Evolutionary conservation across 2,888 invertebrate species (phyloP), one percentile per base, ranked within the genome.

Genomic region (Notodonta ziczac): DNA sequence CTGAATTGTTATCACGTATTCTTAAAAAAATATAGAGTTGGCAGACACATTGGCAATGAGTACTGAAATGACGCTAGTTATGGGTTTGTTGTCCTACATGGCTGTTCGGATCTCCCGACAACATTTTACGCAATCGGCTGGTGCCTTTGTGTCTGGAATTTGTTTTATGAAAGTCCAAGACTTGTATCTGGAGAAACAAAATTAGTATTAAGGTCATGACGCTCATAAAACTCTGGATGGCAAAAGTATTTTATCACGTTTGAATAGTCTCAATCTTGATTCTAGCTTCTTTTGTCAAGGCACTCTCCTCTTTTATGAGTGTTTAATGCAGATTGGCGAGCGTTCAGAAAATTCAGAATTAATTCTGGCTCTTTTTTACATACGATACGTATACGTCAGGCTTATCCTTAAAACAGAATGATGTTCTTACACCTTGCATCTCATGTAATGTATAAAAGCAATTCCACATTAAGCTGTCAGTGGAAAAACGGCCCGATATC

Each of bases 91-190:
- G 83, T 80, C 78, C 78, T 80, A 80, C 74, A 80, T 83, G 73
- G 76, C 62, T 76, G 77, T 78, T 71, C 75, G 71, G 70, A 71
- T 73, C 66, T 69, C 69, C 62, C 66, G 69, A 61, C 62, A 62
- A 69, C 73, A 72, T 73, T 72, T 80, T 76, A 77, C 70, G 69
- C 80, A 86, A 84, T 70, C 68, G 61, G 63, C 65, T 73, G 89
- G 88, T 80, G 89, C 85, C 89, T 66, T 68, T 66, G 70, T 77
- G 89, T 89, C 89, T 90, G 77, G 80, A 72, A 73, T 74, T 74
- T 70, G 59, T 76, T 73, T 73, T 74, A 74, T 74, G 70, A 64
- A 71, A 64, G 70, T 68, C 70, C 63, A 59, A 58, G 46, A 54
- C 58, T 44, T 39, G 55, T 67, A 35, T 35, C 35, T 35, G 61